phyloP scores from a whole-genome alignment of 2,113 vertebrate species.

The Ochotona curzoniae region DNA sequence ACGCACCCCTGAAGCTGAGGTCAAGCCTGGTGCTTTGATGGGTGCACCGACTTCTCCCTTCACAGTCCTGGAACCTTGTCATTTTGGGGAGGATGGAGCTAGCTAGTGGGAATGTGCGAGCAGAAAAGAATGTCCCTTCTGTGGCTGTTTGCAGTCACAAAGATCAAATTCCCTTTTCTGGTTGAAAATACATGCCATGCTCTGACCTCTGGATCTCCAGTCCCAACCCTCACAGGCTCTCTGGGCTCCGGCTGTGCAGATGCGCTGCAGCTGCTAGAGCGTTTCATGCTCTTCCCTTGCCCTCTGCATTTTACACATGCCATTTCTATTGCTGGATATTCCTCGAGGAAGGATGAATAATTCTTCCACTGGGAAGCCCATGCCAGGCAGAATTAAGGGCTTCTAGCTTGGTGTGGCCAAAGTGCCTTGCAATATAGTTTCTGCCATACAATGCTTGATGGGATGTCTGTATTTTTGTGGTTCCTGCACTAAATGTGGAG shows the following conservation, averaged over 20 bases:
- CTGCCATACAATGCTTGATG: not conserved
- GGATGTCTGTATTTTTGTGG: constrained; percentile 6
- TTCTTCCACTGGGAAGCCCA: not conserved
- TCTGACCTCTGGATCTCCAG: not conserved
- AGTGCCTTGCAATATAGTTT: not conserved
- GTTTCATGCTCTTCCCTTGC: not conserved
- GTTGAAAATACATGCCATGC: not conserved
- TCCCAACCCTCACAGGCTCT: not conserved
- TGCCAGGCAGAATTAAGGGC: not conserved
- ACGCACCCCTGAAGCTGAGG: not conserved
- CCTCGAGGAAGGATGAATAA: constrained; percentile 23
- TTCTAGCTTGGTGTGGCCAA: not conserved
- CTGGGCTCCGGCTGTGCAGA: not conserved
- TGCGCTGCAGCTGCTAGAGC: not conserved
- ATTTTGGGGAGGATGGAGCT: not conserved
- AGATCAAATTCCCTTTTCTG: not conserved
- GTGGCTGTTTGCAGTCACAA: not conserved
- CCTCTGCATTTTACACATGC: not conserved
- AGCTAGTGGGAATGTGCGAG: not conserved
- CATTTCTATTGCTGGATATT: constrained; percentile 1
- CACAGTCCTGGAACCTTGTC: not conserved
- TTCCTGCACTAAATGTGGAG: not conserved
- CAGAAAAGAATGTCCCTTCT: not conserved
- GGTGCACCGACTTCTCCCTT: not conserved
- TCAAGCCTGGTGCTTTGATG: not conserved